phyloP scores from a whole-genome alignment of 2,113 vertebrate species.

The Thamnophis sirtalis region DNA sequence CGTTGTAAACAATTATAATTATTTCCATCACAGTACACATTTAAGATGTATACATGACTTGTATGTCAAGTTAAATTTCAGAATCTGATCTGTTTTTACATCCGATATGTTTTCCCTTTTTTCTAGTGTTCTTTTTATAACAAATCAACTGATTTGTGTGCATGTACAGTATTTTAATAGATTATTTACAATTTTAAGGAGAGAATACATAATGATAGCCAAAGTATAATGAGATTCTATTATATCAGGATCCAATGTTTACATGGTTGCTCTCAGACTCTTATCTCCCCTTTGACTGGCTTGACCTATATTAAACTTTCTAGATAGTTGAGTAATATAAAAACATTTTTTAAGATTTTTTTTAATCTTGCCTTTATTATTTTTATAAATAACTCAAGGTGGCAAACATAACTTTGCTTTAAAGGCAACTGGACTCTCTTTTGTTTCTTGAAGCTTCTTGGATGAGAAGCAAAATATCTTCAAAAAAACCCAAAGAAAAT shows the following conservation, averaged over 20 bases:
- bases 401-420: neutral
- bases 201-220: neutral
- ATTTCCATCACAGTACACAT: neutral
- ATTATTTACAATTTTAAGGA: neutral
- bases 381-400: neutral
- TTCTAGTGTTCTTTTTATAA: too few relatives aligned
- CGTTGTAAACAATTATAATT: neutral
- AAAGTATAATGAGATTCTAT: neutral
- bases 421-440: neutral
- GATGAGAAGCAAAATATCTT: neutral
- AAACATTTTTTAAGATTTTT: neutral
- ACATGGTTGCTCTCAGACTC: neutral
- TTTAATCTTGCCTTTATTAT: neutral
- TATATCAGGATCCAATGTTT: neutral
- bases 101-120: neutral
- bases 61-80: neutral
- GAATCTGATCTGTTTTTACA: neutral
- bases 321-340: neutral
- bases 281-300: neutral
- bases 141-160: neutral
- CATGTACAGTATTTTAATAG: neutral
- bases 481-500: neutral
- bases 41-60: neutral
- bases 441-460: neutral
- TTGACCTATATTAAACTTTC: neutral